Evolutionary conservation across 2,888 invertebrate species (phyloP).

Genomic region (Agonopterix heracliana): DNA sequence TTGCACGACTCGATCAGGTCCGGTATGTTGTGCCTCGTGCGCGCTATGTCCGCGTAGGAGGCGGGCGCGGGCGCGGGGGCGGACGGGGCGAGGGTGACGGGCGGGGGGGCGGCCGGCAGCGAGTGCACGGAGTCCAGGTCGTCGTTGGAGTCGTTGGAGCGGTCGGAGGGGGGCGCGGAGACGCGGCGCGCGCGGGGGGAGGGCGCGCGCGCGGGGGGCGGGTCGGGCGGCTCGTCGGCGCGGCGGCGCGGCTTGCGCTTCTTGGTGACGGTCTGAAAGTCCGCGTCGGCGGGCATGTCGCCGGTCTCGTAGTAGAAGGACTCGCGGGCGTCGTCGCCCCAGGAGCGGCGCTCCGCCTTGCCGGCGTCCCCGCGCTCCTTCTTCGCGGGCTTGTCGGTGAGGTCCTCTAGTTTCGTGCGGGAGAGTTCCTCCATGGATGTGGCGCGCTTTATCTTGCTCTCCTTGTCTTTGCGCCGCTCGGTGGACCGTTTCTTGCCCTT

Average conservation of each 20-base stretch:
- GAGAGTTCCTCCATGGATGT: constrained; percentile 89
- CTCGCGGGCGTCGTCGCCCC: constrained; percentile 79
- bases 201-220: constrained; percentile 18
- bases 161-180: constrained; percentile 87
- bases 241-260: constrained; percentile 87
- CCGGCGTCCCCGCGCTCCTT: constrained; percentile 30
- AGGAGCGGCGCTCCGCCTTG: constrained; percentile 77
- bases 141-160: constrained; percentile 86
- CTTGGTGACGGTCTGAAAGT: constrained; percentile 90
- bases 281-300: constrained; percentile 48
- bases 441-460: constrained; percentile 78
- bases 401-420: constrained; percentile 83
- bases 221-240: constrained; percentile 50
- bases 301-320: constrained; percentile 34
- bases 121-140: constrained; percentile 91
- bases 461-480: constrained; percentile 61
- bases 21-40: constrained; percentile 69
- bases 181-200: constrained; percentile 74
- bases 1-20: constrained; percentile 72
- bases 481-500: constrained; percentile 68
- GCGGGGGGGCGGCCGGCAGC: constrained; percentile 73
- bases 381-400: constrained; percentile 66
- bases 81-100: constrained; percentile 46
- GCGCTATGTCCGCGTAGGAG: constrained; percentile 90
- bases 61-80: constrained; percentile 77